Evolutionary conservation across 2,888 invertebrate species (phyloP).

Genomic region (Sesia apiformis): DNA sequence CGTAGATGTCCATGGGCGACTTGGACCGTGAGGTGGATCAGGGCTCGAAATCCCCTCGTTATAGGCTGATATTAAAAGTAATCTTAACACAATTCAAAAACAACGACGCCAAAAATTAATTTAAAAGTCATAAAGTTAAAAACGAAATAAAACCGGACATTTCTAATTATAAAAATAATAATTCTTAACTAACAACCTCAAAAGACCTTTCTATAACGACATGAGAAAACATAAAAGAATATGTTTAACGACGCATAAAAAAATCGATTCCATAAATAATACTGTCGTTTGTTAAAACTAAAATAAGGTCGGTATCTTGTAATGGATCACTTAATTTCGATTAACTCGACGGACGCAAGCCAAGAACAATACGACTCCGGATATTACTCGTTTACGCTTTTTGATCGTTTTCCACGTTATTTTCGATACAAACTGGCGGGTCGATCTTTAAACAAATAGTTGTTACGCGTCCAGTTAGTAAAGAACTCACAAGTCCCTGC

Average conservation of each 20-base stretch:
- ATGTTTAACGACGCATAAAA: conserved; percentile 35
- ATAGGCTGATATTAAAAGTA: too few relatives aligned
- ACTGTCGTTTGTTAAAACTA: conserved; percentile 45
- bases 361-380: conserved; percentile 62
- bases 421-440: conserved; percentile 31
- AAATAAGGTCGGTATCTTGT: conserved; percentile 53
- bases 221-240: conserved; percentile 9
- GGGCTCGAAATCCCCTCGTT: too few relatives aligned
- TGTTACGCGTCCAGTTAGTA: conserved; percentile 21
- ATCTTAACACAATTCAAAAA: too few relatives aligned
- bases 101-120: neutral
- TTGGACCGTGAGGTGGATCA: too few relatives aligned
- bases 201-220: neutral
- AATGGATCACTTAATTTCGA: conserved; percentile 73
- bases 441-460: conserved; percentile 47
- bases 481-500: conserved; percentile 17
- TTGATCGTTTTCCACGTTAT: conserved; percentile 57
- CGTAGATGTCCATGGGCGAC: too few relatives aligned
- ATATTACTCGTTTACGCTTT: conserved; percentile 66
- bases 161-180: neutral
- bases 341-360: conserved; percentile 48
- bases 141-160: neutral
- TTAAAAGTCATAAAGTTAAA: neutral
- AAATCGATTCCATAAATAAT: conserved; percentile 54
- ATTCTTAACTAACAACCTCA: neutral